These are phyloP conservation scores for Trissoscelio sp. DNA, from an alignment of 2,888 invertebrate species.

Conservation along the genomic window DNA sequence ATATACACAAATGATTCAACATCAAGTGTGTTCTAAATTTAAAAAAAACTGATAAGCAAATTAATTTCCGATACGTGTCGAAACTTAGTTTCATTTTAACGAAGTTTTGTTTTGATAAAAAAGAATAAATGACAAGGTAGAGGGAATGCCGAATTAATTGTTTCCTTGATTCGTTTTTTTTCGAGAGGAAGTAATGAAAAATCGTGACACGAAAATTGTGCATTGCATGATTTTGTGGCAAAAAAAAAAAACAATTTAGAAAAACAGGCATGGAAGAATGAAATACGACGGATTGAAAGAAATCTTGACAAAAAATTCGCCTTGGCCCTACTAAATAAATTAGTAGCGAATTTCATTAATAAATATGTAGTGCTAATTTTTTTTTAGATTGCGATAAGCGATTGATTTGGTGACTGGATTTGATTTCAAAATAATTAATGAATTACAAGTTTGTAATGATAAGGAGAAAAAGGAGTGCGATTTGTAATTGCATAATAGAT, in stretches of 20 bases:
- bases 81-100: no score
- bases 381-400: no score
- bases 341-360: background rate
- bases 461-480: no score
- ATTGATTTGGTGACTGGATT: no score
- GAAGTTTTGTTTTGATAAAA: background rate
- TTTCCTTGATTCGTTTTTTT: background rate
- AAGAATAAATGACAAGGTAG: background rate
- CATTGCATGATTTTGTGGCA: background rate
- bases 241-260: background rate
- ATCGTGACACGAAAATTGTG: background rate
- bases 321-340: background rate
- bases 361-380: no score
- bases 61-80: no score
- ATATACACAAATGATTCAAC: no score
- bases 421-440: no score
- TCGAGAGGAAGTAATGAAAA: conserved; percentile 1
- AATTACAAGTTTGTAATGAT: no score
- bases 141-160: background rate
- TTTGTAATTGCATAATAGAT: no score
- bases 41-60: no score
- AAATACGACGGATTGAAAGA: background rate
- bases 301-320: background rate
- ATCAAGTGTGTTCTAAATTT: no score
- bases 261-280: background rate